Base-by-base conservation (phyloP, 1,140 invertebrate genomes). In the Drosophila willistoni region DNA sequence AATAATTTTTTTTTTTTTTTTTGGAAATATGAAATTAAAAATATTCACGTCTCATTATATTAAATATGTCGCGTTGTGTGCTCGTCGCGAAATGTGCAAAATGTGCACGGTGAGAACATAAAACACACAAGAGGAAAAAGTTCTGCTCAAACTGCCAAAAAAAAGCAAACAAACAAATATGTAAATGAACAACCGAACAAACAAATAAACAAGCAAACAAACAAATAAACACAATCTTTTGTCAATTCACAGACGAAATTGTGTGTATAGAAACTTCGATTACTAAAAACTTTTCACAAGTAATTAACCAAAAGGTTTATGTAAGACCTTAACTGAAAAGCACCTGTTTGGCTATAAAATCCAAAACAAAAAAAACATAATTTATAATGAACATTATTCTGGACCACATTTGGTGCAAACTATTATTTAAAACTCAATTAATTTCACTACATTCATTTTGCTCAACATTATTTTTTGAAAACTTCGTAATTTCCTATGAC, bases 1-100 rank as follows among this genome's bases (percentile, higher is more conserved):
- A 29, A 7, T 29, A 7, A 0, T 63, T 59, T 57, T 66, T 42
- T 72, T 41, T 33, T 39, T 44, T 44, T 42, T 57, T 14, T 25
- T 68, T 36, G 34, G 34, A 10, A 55, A 61, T 12, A 7, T 22
- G 76, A 77, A 64, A 70, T 64, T 77, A 67, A 77, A 77, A 77
- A 70, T 77, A 77, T 77, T 77, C 73, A 77, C 73, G 73, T 77
- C 73, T 70, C 73, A 77, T 77, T 77, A 70, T 70, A 77, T 77
- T 76, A 47, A 39, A 77, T 47, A 47, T 77, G 73, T 77, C 67
- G 61, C 57, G 17, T 14, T 51, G 44, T 51, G 44, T 71, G 36
- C 60, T 41, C 42, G 36, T 39, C 36, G 36, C 69, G 25, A 74
- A 76, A 77, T 77, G 44, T 51, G 66, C 73, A 77, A 77, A 77